Percentiles rank a stretch among this genome's conserved stretches.
phyloP scores from a whole-genome alignment of 2,888 invertebrate species.

The Ischnus inquisitorius region DNA sequence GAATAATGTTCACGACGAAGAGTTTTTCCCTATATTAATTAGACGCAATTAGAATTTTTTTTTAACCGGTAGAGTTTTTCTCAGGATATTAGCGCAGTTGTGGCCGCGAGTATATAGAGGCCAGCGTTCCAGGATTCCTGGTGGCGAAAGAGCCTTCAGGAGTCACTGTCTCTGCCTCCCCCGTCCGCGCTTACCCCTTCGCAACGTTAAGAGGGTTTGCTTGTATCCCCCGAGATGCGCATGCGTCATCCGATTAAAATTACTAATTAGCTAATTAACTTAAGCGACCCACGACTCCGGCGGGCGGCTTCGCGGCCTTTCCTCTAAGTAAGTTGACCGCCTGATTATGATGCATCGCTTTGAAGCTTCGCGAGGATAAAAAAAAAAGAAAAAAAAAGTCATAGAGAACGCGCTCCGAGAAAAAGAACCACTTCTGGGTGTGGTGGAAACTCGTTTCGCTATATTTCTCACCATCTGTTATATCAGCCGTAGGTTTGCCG shows the following conservation, averaged over 20 bases:
- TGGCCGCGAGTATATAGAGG: conserved; percentile 21
- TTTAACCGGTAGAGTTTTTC: conserved; percentile 54
- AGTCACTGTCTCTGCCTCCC: conserved; percentile 64
- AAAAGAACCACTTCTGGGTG: conserved; percentile 9
- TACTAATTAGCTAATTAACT: conserved; percentile 86
- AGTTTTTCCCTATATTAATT: conserved; percentile 85
- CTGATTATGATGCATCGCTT: conserved; percentile 84
- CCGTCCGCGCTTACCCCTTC: conserved; percentile 71
- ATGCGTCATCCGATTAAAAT: conserved; percentile 86
- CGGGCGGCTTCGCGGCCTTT: conserved; percentile 61
- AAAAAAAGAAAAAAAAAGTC: conserved; percentile 10
- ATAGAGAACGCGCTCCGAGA: conserved; percentile 31
- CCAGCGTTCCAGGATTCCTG: conserved; percentile 46
- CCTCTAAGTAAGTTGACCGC: conserved; percentile 83
- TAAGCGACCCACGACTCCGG: conserved; percentile 79
- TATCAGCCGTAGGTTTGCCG: conserved; percentile 5
- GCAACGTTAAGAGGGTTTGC: conserved; percentile 85
- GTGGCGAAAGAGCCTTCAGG: conserved; percentile 59
- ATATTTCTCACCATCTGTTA: conserved; percentile 20
- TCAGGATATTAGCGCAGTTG: conserved; percentile 64
- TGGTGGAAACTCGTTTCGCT: conserved; percentile 21
- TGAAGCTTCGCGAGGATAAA: conserved; percentile 57
- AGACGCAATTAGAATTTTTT: conserved; percentile 80
- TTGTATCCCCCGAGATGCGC: conserved; percentile 85
- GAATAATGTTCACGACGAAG: conserved; percentile 69